A percentile compares a stretch with the other conserved stretches of the same genome.
Evolutionary conservation across 1,140 invertebrate genomes (phyloP).

Genomic region (Eriocheir sinensis): DNA sequence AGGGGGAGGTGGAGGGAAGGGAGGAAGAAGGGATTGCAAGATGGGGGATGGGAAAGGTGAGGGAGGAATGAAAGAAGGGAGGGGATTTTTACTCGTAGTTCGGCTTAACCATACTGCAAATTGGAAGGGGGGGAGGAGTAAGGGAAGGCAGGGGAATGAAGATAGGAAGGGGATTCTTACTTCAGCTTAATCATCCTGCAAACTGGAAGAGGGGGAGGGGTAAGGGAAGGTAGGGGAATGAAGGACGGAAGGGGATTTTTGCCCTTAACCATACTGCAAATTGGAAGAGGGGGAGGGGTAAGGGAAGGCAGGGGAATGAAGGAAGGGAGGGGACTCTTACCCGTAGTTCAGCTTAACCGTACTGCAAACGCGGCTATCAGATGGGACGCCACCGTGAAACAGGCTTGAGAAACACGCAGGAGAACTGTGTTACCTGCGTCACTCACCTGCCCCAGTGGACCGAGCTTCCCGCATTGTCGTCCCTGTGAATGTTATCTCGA

Average conservation of each 20-base stretch:
- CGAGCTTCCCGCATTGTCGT: neutral
- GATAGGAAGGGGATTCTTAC: no score
- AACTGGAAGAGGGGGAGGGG: neutral
- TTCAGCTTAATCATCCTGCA: no score
- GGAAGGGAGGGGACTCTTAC: no score
- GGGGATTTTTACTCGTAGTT: neutral
- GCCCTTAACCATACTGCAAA: slow-evolving; percentile 43
- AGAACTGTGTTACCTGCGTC: neutral
- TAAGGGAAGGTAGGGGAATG: neutral
- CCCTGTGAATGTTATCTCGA: slow-evolving; percentile 47
- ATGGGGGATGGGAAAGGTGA: neutral
- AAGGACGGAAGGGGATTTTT: neutral
- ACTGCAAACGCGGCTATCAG: slow-evolving; percentile 4
- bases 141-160: no score
- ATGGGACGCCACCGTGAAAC: slow-evolving; percentile 32
- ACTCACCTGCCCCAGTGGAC: neutral
- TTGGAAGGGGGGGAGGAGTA: no score
- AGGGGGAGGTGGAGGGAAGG: neutral
- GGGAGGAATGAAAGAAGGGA: neutral
- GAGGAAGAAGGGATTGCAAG: slow-evolving; percentile 6
- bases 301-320: no score
- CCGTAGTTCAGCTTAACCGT: no score
- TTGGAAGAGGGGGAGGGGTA: no score
- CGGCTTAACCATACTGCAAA: slow-evolving; percentile 40
- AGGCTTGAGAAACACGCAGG: slow-evolving; percentile 12